Evolutionary conservation across 30 jellyfish, hydroid and myxozoan species (phyloP).

Genomic region (Turritopsis rubra): DNA sequence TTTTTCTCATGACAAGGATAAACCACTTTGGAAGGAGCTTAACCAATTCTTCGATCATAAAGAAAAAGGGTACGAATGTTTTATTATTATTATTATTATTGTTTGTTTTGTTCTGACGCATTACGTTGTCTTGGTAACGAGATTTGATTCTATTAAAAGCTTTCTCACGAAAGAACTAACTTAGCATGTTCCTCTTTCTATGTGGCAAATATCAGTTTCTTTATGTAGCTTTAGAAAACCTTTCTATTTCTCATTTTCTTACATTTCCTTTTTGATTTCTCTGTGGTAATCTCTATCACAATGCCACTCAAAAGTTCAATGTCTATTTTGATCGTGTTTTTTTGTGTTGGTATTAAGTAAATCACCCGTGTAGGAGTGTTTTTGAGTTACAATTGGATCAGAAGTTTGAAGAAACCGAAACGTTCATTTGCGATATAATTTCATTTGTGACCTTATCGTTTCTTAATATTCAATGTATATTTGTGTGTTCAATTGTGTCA

Average conservation of each 20-base stretch:
- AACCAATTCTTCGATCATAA: constrained; percentile 6
- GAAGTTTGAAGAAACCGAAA: not conserved
- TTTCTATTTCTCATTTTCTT: not conserved
- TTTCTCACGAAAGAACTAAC: not conserved
- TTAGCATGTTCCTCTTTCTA: not conserved
- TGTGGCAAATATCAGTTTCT: not conserved
- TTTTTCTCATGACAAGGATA: not conserved
- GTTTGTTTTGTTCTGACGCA: not conserved
- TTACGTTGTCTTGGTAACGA: not conserved
- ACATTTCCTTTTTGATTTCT: not conserved
- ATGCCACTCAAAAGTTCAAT: not conserved
- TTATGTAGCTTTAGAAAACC: not conserved
- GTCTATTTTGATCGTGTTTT: not conserved
- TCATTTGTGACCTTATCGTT: too few species aligned
- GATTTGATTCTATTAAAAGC: too few species aligned
- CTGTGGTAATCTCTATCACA: not conserved
- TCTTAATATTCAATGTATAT: too few species aligned
- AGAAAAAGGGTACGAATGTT: constrained; percentile 20
- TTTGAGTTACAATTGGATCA: not conserved
- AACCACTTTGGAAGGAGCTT: constrained; percentile 1
- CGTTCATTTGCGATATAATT: not conserved
- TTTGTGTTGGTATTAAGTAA: not conserved
- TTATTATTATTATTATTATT: too few species aligned
- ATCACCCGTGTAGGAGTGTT: not conserved
- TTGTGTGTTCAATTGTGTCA: too few species aligned